Evolutionary conservation across 2,797 vertebrate genomes (phyloP), one percentile per base, ranked within the genome.

Genomic region (Acanthurus tractus): DNA sequence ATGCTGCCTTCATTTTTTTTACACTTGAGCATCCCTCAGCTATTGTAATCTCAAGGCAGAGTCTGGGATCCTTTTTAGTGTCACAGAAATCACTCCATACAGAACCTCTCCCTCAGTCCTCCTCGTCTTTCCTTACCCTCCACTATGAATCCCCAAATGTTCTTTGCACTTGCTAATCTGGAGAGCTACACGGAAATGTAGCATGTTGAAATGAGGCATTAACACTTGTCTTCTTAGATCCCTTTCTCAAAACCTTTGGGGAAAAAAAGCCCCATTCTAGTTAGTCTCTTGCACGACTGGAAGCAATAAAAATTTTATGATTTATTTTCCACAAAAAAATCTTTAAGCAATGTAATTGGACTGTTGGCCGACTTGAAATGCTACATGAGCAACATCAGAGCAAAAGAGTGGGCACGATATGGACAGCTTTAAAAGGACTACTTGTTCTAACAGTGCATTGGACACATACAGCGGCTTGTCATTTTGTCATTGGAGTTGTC

Each of bases 31-130:
- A 46, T 25, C 14, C n/a, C 46, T 17, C 6, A 29, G 5, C 22
- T 61, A 14, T 34, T 63, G 42, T 56, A 12, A 15, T 48, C 20
- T 62, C 38, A 46, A 18, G 29, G 17, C 29, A 38, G 7, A 61
- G 17, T 25, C 10, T 10, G 25, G 25, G 34, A n/a, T 48, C 25
- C 22, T 42, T 20, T 8, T 34, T 7, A 34, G n/a, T 40, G 23
- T 23, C 55, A 52, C 9, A 13, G 50, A 75, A 75, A n/a, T 62
- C 8, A 1, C 49, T 55, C 73, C 38, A 20, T 9, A 10, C 17
- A 34, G 11, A 42, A 49, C 17, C 25, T 2, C 22, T 17, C 1
- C 17, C 23, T 48, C 54, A 22, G 44, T 18, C 15, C 14, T 22
- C 6, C 13, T 62, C 18, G 0, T 14, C 13, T 56, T 42, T 63